Conservation (phyloP, 2,888 invertebrate genomes). For the Scaptomyza caliginosa region DNA sequence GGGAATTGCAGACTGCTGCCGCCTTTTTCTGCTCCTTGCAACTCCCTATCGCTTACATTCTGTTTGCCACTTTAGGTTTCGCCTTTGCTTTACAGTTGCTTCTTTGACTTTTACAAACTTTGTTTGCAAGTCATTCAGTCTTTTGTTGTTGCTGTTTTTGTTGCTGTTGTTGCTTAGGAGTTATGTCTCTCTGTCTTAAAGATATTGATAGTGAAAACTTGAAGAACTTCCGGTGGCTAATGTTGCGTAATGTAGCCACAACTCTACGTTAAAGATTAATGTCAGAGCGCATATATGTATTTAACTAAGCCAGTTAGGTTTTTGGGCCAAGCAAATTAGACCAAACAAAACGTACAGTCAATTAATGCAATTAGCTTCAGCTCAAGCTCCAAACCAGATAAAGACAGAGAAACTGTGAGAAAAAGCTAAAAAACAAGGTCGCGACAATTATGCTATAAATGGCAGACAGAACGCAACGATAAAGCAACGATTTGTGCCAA, state of each 20-base stretch:
- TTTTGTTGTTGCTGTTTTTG: constrained; percentile 4
- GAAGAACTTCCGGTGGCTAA: constrained; percentile 63
- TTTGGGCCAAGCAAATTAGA: constrained; percentile 11
- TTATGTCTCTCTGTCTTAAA: constrained; percentile 49
- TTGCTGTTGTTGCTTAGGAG: constrained; percentile 48
- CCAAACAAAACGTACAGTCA: constrained; percentile 20
- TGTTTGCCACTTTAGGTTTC: constrained; percentile 57
- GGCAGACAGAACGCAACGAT: neutral
- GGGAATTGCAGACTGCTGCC: constrained; percentile 60
- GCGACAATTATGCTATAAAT: constrained; percentile 23
- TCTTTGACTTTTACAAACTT: constrained; percentile 75
- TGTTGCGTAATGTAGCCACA: constrained; percentile 62
- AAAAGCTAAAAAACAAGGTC: constrained; percentile 6
- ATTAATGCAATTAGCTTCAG: constrained; percentile 62
- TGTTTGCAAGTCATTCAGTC: constrained; percentile 59
- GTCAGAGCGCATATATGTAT: constrained; percentile 1
- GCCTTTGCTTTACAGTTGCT: constrained; percentile 54
- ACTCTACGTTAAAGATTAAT: neutral
- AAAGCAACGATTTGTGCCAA: constrained; percentile 1
- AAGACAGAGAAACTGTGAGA: constrained; percentile 7
- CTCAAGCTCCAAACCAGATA: constrained; percentile 7
- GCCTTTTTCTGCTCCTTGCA: constrained; percentile 3
- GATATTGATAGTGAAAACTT: constrained; percentile 72
- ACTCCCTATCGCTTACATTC: constrained; percentile 14
- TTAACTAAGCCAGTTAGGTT: constrained; percentile 30